Base-by-base conservation (phyloP, 2,797 vertebrate genomes). In the Pristis pectinata region DNA sequence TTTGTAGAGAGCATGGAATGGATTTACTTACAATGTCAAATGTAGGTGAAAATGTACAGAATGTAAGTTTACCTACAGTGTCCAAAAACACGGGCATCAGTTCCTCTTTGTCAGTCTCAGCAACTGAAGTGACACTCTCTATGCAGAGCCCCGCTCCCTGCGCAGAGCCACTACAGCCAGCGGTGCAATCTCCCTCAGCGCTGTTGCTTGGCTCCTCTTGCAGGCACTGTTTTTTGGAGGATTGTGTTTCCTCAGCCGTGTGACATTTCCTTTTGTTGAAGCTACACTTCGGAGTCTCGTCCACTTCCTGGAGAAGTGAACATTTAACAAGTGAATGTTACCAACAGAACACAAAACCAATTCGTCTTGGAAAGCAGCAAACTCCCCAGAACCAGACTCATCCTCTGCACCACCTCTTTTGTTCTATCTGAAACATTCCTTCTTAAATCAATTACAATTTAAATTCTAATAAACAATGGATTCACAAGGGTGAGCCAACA, bases 221-320 rank as follows among this genome's bases (percentile, higher is more conserved):
- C 61, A 67, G 11, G 17, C 61, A 41, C 34, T n/a, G 61, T 67
- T 67, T 91, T 41, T 41, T 67, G 37, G n/a, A 37, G 17, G 7
- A 0, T 41, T 41, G 17, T 2, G 19, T 17, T 61, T 91, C 87
- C 19, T 19, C 17, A 0, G 11, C n/a, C 41, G 34, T n/a, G 67
- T 37, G n/a, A 24, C n/a, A 22, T 91, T 91, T 91, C n/a, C 87
- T 91, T 91, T 91, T 91, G 87, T 91, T 64, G 59, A 19, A 24
- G 24, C 2, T 11, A 22, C 19, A 67, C 37, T 27, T 19, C 22
- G n/a, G 41, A 10, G 8, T 41, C 17, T 27, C n/a, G 59, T 5
- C 9, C 61, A 67, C 17, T 10, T 67, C 87, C 87, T 91, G 87
- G 17, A 67, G 34, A 91, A 67, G 10, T 13, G 19, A 9, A 24